Percentiles rank a stretch among this genome's conserved stretches.
Evolutionary conservation across 1,140 invertebrate genomes (phyloP).

Genomic region (Mizuhopecten yessoensis): DNA sequence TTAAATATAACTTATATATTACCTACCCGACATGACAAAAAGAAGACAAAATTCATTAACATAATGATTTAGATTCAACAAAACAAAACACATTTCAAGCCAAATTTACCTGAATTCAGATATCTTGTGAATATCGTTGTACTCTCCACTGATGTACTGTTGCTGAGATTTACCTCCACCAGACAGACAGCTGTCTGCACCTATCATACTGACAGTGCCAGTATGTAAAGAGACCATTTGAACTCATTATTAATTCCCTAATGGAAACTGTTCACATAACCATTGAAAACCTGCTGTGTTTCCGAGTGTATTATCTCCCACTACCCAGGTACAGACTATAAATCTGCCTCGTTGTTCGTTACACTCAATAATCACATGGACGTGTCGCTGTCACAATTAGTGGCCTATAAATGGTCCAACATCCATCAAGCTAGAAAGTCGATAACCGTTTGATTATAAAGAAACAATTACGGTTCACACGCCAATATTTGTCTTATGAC

Average conservation of each 20-base stretch:
- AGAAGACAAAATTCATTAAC: no score
- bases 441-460: slow-evolving; percentile 24
- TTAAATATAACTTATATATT: no score
- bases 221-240: background rate
- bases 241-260: background rate
- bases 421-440: slow-evolving; percentile 18
- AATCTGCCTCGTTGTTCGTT: background rate
- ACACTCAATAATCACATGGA: background rate
- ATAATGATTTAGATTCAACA: no score
- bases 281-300: background rate
- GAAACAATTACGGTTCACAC: slow-evolving; percentile 25
- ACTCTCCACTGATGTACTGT: no score
- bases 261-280: background rate
- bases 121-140: no score
- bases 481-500: slow-evolving; percentile 16
- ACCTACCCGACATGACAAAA: no score
- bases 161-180: background rate
- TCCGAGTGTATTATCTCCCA: background rate
- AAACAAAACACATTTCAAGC: no score
- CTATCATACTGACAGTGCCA: background rate
- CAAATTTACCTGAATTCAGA: no score
- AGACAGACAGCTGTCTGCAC: background rate
- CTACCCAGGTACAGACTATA: background rate
- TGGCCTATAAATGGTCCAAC: background rate
- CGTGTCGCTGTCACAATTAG: slow-evolving; percentile 31